phyloP scores from a whole-genome alignment of 2,888 invertebrate genomes.

The Caenorhabditis sp. region DNA sequence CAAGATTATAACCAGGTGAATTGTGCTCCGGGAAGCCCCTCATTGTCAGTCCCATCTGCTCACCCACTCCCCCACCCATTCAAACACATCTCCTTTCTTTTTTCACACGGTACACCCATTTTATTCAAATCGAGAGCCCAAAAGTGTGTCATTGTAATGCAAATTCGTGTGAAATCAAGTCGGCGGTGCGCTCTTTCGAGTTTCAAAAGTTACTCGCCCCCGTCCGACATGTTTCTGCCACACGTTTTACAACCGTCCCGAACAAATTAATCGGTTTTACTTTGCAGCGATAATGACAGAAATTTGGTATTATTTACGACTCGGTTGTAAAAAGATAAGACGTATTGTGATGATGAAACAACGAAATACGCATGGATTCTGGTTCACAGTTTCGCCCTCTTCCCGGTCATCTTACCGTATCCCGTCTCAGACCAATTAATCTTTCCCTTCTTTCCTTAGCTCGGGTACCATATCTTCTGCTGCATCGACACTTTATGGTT shows the following conservation, averaged over 20 bases:
- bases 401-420: slow-evolving; percentile 23
- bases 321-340: slow-evolving; percentile 48
- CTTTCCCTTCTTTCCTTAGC: slow-evolving; percentile 21
- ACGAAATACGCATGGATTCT: slow-evolving; percentile 6
- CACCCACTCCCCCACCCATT: neutral
- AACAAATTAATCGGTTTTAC: slow-evolving; percentile 46
- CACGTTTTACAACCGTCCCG: slow-evolving; percentile 40
- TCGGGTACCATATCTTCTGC: slow-evolving; percentile 23
- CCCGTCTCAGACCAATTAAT: slow-evolving; percentile 13
- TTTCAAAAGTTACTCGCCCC: slow-evolving; percentile 23
- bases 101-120: slow-evolving; percentile 35
- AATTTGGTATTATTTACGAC: slow-evolving; percentile 45
- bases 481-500: slow-evolving; percentile 34
- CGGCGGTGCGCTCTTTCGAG: slow-evolving; percentile 1
- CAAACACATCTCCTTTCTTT: no score
- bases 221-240: neutral
- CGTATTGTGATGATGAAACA: slow-evolving; percentile 22
- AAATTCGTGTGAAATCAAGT: slow-evolving; percentile 34
- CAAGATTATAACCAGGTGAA: slow-evolving; percentile 19
- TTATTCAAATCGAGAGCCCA: slow-evolving; percentile 17
- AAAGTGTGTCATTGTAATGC: slow-evolving; percentile 44
- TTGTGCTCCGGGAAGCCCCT: neutral
- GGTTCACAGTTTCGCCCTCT: slow-evolving; percentile 9
- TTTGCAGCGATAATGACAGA: slow-evolving; percentile 45
- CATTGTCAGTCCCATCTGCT: neutral